phyloP scores from a whole-genome alignment of 2,797 vertebrate genomes.

The Coluber constrictor region DNA sequence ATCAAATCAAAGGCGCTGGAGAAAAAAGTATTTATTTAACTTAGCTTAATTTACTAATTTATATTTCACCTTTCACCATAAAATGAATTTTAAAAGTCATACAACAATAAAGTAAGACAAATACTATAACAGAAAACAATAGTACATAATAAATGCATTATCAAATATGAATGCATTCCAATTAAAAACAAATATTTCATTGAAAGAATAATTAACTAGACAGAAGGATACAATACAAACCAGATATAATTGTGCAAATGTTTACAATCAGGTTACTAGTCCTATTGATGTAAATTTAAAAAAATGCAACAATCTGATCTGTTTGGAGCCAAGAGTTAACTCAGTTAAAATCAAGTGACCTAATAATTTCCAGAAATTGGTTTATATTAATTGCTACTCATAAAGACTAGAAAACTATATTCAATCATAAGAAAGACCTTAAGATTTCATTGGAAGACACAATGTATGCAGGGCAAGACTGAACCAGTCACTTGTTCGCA shows the following conservation, averaged over 20 bases:
- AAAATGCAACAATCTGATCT: neutral
- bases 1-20: neutral
- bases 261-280: neutral
- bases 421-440: neutral
- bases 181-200: neutral
- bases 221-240: neutral
- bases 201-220: neutral
- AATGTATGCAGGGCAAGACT: neutral
- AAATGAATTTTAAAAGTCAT: neutral
- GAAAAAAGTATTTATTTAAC: neutral
- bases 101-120: neutral
- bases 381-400: neutral
- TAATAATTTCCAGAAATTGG: neutral
- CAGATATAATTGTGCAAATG: neutral
- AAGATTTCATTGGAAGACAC: neutral
- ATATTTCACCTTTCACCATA: neutral
- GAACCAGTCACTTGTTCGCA: neutral
- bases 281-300: neutral
- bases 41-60: neutral
- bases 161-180: neutral
- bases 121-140: neutral
- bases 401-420: neutral
- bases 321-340: neutral
- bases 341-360: neutral
- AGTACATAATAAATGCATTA: neutral